Evolutionary conservation across 1,140 invertebrate species (phyloP).

Genomic region (Zophobas atratus): DNA sequence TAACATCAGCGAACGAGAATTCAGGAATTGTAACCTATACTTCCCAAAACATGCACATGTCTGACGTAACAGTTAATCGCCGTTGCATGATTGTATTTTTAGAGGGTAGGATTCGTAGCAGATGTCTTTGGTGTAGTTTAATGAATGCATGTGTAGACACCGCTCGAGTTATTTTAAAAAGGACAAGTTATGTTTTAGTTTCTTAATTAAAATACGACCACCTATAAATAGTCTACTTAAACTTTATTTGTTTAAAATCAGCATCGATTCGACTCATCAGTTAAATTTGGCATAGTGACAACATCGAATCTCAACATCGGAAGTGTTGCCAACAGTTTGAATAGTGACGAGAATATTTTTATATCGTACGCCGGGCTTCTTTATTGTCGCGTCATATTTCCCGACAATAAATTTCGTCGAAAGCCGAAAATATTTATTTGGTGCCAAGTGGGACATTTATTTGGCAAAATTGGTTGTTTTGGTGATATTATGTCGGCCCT

Average conservation of each 20-base stretch:
- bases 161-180: conserved; percentile 32
- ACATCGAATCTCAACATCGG: conserved; percentile 25
- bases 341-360: conserved; percentile 31
- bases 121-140: conserved; percentile 21
- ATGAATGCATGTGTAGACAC: conserved; percentile 20
- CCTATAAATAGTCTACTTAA: conserved; percentile 59
- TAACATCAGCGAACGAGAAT: too few species aligned
- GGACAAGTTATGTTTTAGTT: conserved; percentile 1
- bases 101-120: conserved; percentile 13
- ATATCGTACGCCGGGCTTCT: conserved; percentile 1
- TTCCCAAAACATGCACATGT: background rate
- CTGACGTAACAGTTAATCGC: conserved; percentile 6
- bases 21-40: background rate
- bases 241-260: conserved; percentile 45
- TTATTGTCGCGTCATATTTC: conserved; percentile 17
- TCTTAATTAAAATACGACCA: conserved; percentile 13
- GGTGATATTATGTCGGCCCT: conserved; percentile 64
- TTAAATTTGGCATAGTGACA: conserved; percentile 61
- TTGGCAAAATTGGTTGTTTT: conserved; percentile 64
- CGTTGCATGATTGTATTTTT: conserved; percentile 30
- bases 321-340: conserved; percentile 37
- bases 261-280: conserved; percentile 50
- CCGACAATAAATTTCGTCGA: background rate
- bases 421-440: conserved; percentile 25
- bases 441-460: conserved; percentile 47